Evolutionary conservation across 2,888 invertebrate genomes (phyloP).

Genomic region (Diabrotica balteata): DNA sequence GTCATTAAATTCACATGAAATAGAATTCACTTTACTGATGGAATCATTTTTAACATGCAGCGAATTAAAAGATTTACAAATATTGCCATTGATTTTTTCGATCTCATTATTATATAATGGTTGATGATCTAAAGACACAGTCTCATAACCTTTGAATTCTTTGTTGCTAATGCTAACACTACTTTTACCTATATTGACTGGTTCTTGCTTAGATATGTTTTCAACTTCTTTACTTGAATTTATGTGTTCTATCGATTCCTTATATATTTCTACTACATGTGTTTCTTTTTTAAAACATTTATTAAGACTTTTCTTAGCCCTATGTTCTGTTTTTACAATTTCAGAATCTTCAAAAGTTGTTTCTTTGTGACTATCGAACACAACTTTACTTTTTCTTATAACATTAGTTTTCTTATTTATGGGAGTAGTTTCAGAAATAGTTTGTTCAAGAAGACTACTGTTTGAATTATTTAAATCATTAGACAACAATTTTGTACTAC

Average conservation of each 20-base stretch:
- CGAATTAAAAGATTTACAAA: too few species aligned
- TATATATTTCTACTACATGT: background rate
- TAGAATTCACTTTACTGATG: too few species aligned
- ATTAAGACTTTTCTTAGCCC: slow-evolving; percentile 18
- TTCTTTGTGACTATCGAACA: slow-evolving; percentile 1
- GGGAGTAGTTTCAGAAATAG: slow-evolving; percentile 25
- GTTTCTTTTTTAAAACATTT: slow-evolving; percentile 12
- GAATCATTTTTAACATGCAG: too few species aligned
- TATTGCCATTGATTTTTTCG: too few species aligned
- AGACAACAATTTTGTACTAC: slow-evolving; percentile 26
- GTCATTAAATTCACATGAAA: background rate
- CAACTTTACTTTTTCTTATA: slow-evolving; percentile 1
- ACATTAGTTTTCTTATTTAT: slow-evolving; percentile 8
- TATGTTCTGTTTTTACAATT: background rate
- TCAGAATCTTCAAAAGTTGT: background rate
- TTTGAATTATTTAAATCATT: slow-evolving; percentile 23
- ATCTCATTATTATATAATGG: too few species aligned
- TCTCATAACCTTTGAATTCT: too few species aligned
- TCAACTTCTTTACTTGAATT: background rate
- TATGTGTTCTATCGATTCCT: background rate
- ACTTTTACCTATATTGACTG: too few species aligned
- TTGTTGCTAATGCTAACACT: too few species aligned
- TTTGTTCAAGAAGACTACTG: background rate
- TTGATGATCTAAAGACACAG: too few species aligned
- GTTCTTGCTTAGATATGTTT: too few species aligned